A percentile compares a stretch with the other conserved stretches of the same genome.
Evolutionary conservation across 2,797 vertebrate genomes (phyloP).

Genomic region (Scomberomorus guttatus): DNA sequence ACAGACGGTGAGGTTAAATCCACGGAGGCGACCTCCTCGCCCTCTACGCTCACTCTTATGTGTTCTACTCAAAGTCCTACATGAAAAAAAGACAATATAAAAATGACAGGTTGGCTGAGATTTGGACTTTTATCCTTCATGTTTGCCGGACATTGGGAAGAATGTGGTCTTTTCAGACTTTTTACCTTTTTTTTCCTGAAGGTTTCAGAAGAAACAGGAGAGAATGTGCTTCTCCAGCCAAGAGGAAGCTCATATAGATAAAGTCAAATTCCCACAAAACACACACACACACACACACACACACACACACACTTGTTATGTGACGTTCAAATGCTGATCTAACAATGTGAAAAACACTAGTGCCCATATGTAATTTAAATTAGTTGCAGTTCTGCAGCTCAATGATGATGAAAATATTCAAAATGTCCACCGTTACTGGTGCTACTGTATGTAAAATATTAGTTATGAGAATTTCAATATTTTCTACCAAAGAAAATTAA

Average conservation of each 20-base stretch:
- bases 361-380: not conserved
- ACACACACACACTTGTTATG: not conserved
- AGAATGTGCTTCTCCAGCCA: not conserved
- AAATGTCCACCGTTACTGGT: not conserved
- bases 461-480: slow-evolving; percentile 25
- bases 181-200: slow-evolving; percentile 4
- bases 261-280: not conserved
- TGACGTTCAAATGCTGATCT: slow-evolving; percentile 8
- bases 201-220: slow-evolving; percentile 8
- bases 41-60: slow-evolving; percentile 19
- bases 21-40: slow-evolving; percentile 9
- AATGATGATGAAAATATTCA: slow-evolving; percentile 2
- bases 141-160: not conserved
- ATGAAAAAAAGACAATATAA: slow-evolving; percentile 31
- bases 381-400: slow-evolving; percentile 3
- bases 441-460: slow-evolving; percentile 25
- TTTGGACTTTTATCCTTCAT: not conserved
- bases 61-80: slow-evolving; percentile 63
- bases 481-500: slow-evolving; percentile 57
- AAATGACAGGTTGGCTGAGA: not conserved
- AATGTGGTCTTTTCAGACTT: not conserved
- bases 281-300: slow-evolving; percentile 16
- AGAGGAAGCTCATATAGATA: not conserved
- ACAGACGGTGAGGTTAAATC: not conserved
- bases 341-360: slow-evolving; percentile 48